Percentiles rank a stretch among this genome's conserved stretches.
phyloP scores from a whole-genome alignment of 2,113 vertebrate genomes.

The Capreolus pygargus region DNA sequence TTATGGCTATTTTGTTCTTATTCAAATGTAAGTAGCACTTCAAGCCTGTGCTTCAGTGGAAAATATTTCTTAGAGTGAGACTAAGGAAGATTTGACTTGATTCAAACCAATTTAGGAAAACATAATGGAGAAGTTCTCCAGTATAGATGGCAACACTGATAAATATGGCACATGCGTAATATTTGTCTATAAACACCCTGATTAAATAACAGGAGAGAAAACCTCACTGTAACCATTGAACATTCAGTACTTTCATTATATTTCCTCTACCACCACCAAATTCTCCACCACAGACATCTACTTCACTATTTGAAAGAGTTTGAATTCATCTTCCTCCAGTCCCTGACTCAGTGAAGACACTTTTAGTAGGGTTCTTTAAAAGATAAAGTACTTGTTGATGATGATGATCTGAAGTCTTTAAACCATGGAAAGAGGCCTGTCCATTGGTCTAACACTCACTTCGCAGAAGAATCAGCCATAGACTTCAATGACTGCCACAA shows the following conservation, averaged over 20 bases:
- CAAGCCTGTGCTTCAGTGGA: not conserved
- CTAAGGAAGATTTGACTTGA: not conserved
- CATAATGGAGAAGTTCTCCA: not conserved
- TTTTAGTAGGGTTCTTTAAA: not conserved
- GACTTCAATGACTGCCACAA: not conserved
- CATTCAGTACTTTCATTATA: not conserved
- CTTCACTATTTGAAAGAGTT: not conserved
- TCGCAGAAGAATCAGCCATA: not conserved
- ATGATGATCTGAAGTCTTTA: not conserved
- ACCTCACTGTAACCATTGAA: not conserved
- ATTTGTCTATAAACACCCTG: not conserved
- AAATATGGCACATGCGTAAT: not conserved
- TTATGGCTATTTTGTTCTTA: not conserved
- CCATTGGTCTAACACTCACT: not conserved
- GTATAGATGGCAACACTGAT: not conserved
- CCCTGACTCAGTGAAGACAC: not conserved
- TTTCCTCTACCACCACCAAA: not conserved
- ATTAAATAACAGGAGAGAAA: not conserved
- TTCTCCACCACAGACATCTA: not conserved
- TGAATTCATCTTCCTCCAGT: not conserved
- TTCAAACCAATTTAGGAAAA: constrained; percentile 4
- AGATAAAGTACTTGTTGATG: not conserved
- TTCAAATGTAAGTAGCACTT: not conserved
- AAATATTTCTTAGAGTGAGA: not conserved
- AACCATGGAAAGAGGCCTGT: not conserved